Percentiles rank a stretch among this genome's conserved stretches.
phyloP scores from a whole-genome alignment of 2,888 invertebrate species.

The Mythimna pallens region DNA sequence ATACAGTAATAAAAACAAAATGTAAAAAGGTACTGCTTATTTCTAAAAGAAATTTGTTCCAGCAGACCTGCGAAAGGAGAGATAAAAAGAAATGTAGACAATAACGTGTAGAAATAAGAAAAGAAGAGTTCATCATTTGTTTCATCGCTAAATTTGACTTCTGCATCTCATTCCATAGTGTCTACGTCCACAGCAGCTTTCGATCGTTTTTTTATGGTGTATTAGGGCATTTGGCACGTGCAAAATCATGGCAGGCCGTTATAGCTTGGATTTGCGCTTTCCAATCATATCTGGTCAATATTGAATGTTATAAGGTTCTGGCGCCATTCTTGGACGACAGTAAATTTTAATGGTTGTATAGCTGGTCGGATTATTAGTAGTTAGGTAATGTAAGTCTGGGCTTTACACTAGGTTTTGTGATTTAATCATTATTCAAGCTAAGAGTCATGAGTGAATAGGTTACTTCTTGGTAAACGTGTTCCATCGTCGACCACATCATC shows the following conservation, averaged over 20 bases:
- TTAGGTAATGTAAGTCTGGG: not conserved
- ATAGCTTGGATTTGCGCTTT: constrained; percentile 49
- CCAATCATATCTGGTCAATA: constrained; percentile 47
- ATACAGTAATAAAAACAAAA: no score
- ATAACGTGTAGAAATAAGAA: no score
- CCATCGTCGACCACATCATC: no score
- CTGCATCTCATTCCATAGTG: not conserved
- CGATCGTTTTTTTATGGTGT: constrained; percentile 59
- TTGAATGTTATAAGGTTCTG: constrained; percentile 14
- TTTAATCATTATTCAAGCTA: not conserved
- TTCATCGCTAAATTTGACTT: not conserved
- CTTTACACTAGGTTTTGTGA: not conserved
- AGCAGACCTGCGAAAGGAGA: no score
- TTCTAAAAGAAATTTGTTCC: no score
- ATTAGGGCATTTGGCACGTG: constrained; percentile 51
- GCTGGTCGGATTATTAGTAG: not conserved
- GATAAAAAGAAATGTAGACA: no score
- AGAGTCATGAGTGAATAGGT: no score
- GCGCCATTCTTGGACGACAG: not conserved
- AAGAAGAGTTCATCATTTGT: no score
- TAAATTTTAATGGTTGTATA: constrained; percentile 25
- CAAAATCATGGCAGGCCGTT: constrained; percentile 31
- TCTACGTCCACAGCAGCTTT: constrained; percentile 28
- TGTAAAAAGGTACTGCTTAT: no score
- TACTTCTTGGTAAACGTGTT: no score